phyloP scores from a whole-genome alignment of 1,140 invertebrate genomes.

The Heliconius eleuchia region DNA sequence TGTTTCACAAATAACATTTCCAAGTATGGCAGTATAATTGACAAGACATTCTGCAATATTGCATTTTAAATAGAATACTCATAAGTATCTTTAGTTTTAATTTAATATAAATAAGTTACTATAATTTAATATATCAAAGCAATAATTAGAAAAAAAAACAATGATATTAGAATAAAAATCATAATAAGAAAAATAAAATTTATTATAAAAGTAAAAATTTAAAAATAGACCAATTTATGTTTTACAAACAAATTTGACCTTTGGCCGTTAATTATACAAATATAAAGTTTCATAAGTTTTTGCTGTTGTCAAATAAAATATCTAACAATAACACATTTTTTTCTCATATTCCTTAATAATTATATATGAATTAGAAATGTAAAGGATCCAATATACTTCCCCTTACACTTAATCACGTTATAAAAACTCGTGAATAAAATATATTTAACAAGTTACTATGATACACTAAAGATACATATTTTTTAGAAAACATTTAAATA shows the following conservation, averaged over 20 bases:
- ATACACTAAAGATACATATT: background rate
- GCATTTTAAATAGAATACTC: conserved; percentile 15
- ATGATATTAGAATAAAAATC: conserved; percentile 48
- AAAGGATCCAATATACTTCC: background rate
- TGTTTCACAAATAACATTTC: background rate
- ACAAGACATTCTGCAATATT: conserved; percentile 4
- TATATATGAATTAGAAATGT: conserved; percentile 19
- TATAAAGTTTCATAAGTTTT: conserved; percentile 32
- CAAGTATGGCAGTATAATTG: background rate
- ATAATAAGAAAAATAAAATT: conserved; percentile 32
- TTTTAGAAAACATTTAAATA: background rate
- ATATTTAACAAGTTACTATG: too few species aligned
- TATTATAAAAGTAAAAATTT: conserved; percentile 34
- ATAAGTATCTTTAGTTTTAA: conserved; percentile 25
- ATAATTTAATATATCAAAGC: conserved; percentile 30
- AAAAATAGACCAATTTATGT: conserved; percentile 30
- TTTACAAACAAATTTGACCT: conserved; percentile 26
- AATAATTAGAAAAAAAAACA: conserved; percentile 47
- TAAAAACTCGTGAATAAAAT: background rate
- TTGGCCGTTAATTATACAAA: conserved; percentile 23
- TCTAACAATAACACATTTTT: conserved; percentile 30
- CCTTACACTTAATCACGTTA: background rate
- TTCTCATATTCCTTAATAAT: conserved; percentile 15
- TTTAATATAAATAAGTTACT: conserved; percentile 20
- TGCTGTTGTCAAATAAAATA: conserved; percentile 43